These are phyloP conservation scores for Oreamnos americanus DNA, from an alignment of 2,113 vertebrate species.

Conservation along the genomic window DNA sequence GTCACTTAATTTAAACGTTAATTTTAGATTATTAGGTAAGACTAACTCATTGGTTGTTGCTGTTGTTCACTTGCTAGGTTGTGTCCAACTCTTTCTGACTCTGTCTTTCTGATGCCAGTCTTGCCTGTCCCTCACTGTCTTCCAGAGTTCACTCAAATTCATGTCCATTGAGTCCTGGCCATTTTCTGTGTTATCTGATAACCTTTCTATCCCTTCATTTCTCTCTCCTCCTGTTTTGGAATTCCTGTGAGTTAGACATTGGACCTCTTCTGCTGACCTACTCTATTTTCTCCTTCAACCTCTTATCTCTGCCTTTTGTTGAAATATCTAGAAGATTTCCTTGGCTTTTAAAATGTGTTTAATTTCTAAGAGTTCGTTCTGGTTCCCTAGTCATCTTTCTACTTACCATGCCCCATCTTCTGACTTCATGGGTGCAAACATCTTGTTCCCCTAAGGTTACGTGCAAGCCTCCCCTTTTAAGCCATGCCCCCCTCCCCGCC, in stretches of 20 bases:
- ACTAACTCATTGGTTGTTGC: background rate
- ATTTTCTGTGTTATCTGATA: rapidly evolving
- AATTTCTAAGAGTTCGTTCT: background rate
- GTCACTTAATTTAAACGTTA: background rate
- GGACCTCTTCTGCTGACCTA: background rate
- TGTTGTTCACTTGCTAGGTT: background rate
- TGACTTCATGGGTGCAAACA: background rate
- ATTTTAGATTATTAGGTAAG: background rate
- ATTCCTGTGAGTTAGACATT: background rate
- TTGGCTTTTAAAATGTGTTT: background rate
- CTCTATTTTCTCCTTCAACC: background rate
- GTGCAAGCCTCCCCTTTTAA: background rate
- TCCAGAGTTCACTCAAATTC: background rate
- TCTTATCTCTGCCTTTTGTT: background rate
- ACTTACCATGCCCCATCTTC: background rate
- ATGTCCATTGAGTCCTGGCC: background rate
- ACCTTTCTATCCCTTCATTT: rapidly evolving
- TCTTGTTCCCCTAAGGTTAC: background rate
- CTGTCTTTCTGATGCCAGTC: background rate
- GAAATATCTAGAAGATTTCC: background rate
- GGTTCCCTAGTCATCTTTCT: background rate
- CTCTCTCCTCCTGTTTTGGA: no score
- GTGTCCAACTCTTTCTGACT: background rate
- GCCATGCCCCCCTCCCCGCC: rapidly evolving
- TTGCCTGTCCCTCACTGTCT: background rate